Conservation (phyloP, 2,797 vertebrate genomes). For the Podarcis siculus region DNA sequence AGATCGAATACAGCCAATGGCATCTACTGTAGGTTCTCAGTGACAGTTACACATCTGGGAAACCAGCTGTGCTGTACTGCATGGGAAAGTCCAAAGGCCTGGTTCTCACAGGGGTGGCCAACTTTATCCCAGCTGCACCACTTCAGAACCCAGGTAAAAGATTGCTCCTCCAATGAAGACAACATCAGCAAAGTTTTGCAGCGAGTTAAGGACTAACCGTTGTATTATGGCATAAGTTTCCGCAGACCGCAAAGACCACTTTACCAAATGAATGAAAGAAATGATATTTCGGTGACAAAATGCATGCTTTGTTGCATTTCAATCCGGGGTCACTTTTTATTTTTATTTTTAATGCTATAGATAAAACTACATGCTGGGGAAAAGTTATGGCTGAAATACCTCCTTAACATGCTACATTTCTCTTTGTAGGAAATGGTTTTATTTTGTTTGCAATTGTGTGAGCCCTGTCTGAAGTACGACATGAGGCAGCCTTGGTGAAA, state of each 20-base stretch:
- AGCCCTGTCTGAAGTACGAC: background rate
- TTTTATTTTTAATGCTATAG: background rate
- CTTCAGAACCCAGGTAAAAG: background rate
- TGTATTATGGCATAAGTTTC: background rate
- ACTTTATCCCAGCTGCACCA: background rate
- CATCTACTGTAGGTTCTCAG: constrained; percentile 25
- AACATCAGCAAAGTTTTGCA: background rate
- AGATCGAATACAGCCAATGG: constrained; percentile 29
- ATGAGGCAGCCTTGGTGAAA: background rate
- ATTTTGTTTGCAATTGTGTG: background rate
- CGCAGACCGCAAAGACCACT: background rate
- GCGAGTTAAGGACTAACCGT: background rate
- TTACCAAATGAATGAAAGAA: background rate
- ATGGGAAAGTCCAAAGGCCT: background rate
- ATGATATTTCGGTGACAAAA: background rate
- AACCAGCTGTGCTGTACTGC: background rate
- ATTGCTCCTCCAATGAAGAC: background rate
- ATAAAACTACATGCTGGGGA: background rate
- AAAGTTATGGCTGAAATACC: background rate
- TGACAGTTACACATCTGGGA: constrained; percentile 4
- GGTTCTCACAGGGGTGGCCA: background rate
- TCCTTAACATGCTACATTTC: background rate
- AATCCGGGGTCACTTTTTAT: background rate
- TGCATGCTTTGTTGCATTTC: background rate
- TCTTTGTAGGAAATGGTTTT: background rate